A percentile compares a stretch with the other conserved stretches of the same genome.
These are phyloP conservation scores for Pygoscelis adeliae DNA, from an alignment of 2,113 vertebrate species.

Conservation along the genomic window DNA sequence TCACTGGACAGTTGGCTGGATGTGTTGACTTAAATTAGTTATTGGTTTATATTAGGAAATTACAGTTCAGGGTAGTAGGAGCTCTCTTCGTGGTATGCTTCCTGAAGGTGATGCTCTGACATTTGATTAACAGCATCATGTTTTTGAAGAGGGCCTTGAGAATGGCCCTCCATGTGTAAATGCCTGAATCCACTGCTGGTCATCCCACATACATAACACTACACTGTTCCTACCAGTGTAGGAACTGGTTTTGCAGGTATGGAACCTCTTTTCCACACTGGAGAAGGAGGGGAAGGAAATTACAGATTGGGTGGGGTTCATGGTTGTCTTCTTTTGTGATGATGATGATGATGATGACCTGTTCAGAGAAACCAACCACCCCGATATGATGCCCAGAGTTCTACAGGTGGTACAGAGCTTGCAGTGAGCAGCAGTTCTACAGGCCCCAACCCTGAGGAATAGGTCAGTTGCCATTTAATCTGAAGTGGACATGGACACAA, in stretches of 20 bases:
- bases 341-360: background rate
- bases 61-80: background rate
- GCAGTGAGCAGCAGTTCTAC: background rate
- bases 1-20: background rate
- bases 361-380: background rate
- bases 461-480: background rate
- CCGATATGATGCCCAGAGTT: background rate
- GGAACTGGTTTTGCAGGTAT: background rate
- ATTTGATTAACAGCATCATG: background rate
- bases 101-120: background rate
- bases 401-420: background rate
- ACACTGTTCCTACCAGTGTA: background rate
- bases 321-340: background rate
- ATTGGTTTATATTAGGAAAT: background rate
- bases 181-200: background rate
- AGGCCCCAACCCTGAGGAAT: rapidly evolving
- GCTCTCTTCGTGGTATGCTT: background rate
- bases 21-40: background rate
- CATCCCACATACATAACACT: background rate
- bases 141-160: background rate
- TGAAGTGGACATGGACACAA: background rate
- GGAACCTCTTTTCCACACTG: background rate
- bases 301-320: background rate
- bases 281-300: background rate
- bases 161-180: background rate